phyloP scores from a whole-genome alignment of 2,888 invertebrate species.

The Synanthedon tipuliformis region DNA sequence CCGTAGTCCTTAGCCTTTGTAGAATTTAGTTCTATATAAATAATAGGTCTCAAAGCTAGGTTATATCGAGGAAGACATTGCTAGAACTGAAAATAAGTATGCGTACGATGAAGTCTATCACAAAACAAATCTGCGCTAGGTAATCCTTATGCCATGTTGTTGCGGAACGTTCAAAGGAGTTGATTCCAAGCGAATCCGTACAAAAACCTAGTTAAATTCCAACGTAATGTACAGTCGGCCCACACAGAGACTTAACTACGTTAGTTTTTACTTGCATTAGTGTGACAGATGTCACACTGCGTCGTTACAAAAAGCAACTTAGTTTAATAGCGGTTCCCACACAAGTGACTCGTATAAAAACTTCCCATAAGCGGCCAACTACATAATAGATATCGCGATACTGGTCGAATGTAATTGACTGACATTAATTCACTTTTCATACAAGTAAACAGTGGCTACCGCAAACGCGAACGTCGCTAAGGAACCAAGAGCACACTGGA shows the following conservation, averaged over 20 bases:
- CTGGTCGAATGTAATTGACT: not conserved
- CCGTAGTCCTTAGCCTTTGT: too few species aligned
- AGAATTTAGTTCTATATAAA: too few species aligned
- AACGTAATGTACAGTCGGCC: slow-evolving; percentile 1
- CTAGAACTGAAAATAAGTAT: too few species aligned
- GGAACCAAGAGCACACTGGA: too few species aligned
- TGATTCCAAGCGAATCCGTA: not conserved
- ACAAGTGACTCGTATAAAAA: not conserved
- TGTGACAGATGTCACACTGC: slow-evolving; percentile 11
- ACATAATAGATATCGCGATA: not conserved
- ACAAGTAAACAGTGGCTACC: not conserved
- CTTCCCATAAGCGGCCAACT: not conserved
- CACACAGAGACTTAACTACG: slow-evolving; percentile 5
- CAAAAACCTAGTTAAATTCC: slow-evolving; percentile 7
- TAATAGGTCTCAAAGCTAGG: too few species aligned
- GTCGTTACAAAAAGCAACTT: not conserved
- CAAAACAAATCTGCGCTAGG: too few species aligned
- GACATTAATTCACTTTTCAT: not conserved
- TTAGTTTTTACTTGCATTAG: slow-evolving; percentile 29
- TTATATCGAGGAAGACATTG: too few species aligned
- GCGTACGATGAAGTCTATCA: too few species aligned
- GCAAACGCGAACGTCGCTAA: too few species aligned
- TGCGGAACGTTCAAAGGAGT: too few species aligned
- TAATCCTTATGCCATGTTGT: too few species aligned
- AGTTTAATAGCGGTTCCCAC: not conserved